These are phyloP conservation scores for Trichogramma pretiosum DNA, from an alignment of 1,140 invertebrate genomes.

Conservation along the genomic window DNA sequence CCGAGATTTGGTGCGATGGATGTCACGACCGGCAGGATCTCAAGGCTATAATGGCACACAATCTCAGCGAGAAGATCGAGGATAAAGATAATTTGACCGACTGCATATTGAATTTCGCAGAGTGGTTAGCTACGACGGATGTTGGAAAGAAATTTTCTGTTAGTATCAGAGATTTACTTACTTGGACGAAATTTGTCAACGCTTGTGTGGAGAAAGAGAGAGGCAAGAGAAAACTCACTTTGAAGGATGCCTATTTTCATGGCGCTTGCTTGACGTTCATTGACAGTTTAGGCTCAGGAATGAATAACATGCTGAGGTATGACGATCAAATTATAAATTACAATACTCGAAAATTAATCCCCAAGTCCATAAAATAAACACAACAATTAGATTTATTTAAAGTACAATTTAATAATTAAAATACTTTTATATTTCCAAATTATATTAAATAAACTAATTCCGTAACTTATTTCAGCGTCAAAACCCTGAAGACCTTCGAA, in stretches of 20 bases:
- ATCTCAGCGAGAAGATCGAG: slow-evolving; percentile 50
- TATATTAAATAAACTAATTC: slow-evolving; percentile 9
- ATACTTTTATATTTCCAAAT: background rate
- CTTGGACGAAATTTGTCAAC: slow-evolving; percentile 90
- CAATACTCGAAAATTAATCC: background rate
- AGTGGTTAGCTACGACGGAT: slow-evolving; percentile 67
- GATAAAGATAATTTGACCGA: slow-evolving; percentile 54
- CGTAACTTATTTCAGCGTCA: slow-evolving; percentile 26
- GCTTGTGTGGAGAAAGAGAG: slow-evolving; percentile 42
- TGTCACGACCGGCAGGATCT: slow-evolving; percentile 63
- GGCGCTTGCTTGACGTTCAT: slow-evolving; percentile 85
- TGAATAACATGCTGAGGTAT: slow-evolving; percentile 52
- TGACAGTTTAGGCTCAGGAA: slow-evolving; percentile 74
- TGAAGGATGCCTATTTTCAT: slow-evolving; percentile 68
- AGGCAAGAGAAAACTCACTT: slow-evolving; percentile 38
- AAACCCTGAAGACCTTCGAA: slow-evolving; percentile 45
- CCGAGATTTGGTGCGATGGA: slow-evolving; percentile 95
- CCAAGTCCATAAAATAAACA: background rate
- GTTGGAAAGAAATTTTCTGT: slow-evolving; percentile 71
- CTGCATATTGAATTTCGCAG: slow-evolving; percentile 68
- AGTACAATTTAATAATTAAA: too few species aligned
- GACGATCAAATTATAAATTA: too few species aligned
- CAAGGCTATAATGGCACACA: slow-evolving; percentile 67
- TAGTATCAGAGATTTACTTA: slow-evolving; percentile 86
- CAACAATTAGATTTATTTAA: too few species aligned